These are phyloP conservation scores for Misgurnus anguillicaudatus DNA, from an alignment of 2,113 vertebrate genomes.

Conservation along the genomic window DNA sequence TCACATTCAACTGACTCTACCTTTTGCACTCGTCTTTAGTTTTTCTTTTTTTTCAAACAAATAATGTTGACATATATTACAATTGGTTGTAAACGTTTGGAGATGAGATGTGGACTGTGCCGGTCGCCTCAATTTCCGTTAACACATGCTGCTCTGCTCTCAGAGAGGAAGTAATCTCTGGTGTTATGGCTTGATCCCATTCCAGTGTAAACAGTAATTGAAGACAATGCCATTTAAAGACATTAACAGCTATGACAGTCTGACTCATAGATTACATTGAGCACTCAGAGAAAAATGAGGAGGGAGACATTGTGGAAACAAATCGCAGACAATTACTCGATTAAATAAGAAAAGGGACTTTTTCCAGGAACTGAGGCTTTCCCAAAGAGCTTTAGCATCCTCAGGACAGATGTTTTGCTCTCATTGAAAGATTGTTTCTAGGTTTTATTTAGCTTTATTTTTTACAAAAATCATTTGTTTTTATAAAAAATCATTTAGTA, in stretches of 20 bases:
- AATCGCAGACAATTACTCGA: conserved; percentile 21
- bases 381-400: conserved; percentile 17
- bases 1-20: not conserved
- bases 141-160: not conserved
- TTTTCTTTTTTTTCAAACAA: not conserved
- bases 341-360: conserved; percentile 2
- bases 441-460: not conserved
- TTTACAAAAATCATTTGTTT: not conserved
- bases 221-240: conserved; percentile 48
- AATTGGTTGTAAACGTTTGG: not conserved
- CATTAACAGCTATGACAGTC: conserved; percentile 40
- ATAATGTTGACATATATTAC: not conserved
- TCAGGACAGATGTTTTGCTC: conserved; percentile 1
- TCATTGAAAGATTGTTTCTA: not conserved
- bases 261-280: conserved; percentile 37
- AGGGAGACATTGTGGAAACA: conserved; percentile 8
- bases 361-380: conserved; percentile 10
- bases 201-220: conserved; percentile 44
- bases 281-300: conserved; percentile 22
- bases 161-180: conserved; percentile 32
- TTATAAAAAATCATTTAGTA: not conserved
- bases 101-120: no score
- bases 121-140: not conserved
- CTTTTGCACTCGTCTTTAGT: not conserved
- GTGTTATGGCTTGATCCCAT: conserved; percentile 48